Conservation (phyloP, 2,797 vertebrate species). For the Poeciliopsis infans region DNA sequence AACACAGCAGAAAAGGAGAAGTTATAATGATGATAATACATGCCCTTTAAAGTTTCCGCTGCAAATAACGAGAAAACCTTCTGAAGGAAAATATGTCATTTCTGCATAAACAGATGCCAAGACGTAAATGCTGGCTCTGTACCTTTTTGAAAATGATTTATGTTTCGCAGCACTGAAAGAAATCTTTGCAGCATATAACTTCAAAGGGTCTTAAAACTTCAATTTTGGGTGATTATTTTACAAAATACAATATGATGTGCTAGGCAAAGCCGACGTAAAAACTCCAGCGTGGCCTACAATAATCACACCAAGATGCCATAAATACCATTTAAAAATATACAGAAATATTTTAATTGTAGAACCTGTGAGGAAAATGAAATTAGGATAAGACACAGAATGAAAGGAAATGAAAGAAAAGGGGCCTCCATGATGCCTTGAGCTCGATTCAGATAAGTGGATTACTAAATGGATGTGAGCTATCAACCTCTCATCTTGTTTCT, state of each 20-base stretch:
- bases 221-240: neutral
- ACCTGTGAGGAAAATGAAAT: slow-evolving; percentile 35
- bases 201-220: neutral
- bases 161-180: neutral
- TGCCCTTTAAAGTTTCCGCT: neutral
- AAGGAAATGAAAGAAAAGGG: slow-evolving; percentile 15
- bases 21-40: neutral
- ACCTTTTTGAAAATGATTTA: neutral
- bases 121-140: neutral
- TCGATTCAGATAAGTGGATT: slow-evolving; percentile 58
- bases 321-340: slow-evolving; percentile 19
- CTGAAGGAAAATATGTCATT: slow-evolving; percentile 5
- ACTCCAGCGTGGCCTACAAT: neutral
- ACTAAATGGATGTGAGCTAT: slow-evolving; percentile 48
- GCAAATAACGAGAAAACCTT: neutral
- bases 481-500: slow-evolving; percentile 46
- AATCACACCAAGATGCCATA: slow-evolving; percentile 6
- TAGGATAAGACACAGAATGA: slow-evolving; percentile 12
- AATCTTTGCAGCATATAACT: neutral
- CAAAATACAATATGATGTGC: slow-evolving; percentile 3
- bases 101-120: neutral
- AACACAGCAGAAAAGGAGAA: neutral
- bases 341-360: slow-evolving; percentile 28
- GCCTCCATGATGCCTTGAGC: slow-evolving; percentile 39
- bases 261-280: neutral